phyloP scores from a whole-genome alignment of 2,888 invertebrate species.

The Epirrhoe tristata region DNA sequence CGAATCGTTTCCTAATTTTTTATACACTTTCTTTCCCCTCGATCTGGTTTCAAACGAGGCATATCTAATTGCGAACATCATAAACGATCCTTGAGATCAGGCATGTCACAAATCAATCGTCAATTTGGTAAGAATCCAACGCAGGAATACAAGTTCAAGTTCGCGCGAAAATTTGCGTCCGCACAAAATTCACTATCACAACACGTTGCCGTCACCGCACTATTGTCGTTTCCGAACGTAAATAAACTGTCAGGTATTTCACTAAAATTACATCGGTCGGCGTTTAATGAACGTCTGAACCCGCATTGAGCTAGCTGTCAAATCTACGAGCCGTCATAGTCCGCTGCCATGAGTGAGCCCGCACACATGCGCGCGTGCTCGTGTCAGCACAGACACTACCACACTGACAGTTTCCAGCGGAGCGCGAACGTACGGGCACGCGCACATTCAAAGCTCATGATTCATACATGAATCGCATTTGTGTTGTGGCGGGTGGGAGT shows the following conservation, averaged over 20 bases:
- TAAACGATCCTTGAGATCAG: conserved; percentile 69
- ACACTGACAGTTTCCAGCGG: conserved; percentile 81
- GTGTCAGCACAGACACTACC: conserved; percentile 75
- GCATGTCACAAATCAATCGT: conserved; percentile 78
- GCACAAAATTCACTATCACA: conserved; percentile 51
- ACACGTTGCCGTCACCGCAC: conserved; percentile 56
- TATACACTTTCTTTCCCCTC: conserved; percentile 76
- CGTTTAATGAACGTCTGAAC: conserved; percentile 84
- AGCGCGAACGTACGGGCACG: conserved; percentile 76
- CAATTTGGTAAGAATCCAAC: conserved; percentile 60
- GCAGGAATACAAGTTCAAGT: conserved; percentile 66
- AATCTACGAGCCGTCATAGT: conserved; percentile 86
- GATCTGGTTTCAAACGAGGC: conserved; percentile 70
- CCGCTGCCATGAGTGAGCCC: conserved; percentile 83
- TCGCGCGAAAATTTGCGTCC: conserved; percentile 69
- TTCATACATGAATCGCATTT: conserved; percentile 75
- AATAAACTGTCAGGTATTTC: conserved; percentile 74
- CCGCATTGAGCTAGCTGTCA: conserved; percentile 86
- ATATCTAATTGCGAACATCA: conserved; percentile 80
- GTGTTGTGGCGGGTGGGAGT: conserved; percentile 83
- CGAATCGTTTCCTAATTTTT: conserved; percentile 69
- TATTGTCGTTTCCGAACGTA: conserved; percentile 65
- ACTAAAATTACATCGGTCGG: conserved; percentile 79
- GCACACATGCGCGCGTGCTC: conserved; percentile 76
- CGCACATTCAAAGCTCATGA: conserved; percentile 70